Evolutionary conservation across 1,140 invertebrate genomes (phyloP).

Genomic region (Ceratina australensis): DNA sequence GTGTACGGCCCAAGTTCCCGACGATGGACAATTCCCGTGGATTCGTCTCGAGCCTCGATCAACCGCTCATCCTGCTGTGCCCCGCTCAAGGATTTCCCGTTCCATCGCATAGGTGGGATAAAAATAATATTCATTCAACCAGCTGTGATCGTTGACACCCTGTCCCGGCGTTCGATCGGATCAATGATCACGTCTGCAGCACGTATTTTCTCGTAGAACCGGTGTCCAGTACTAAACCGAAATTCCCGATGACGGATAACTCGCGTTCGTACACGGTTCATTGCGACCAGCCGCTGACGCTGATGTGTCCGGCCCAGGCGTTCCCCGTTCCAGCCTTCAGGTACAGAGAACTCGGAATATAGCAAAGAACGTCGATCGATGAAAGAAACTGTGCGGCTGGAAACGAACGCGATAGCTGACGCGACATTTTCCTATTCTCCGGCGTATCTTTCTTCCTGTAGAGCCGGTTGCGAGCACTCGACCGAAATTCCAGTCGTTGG

Average conservation of each 20-base stretch:
- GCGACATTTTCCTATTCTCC: constrained; percentile 2
- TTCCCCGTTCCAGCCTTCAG: constrained; percentile 82
- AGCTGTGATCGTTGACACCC: constrained; percentile 26
- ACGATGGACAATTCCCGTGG: constrained; percentile 83
- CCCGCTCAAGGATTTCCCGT: constrained; percentile 85
- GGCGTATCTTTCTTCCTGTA: constrained; percentile 45
- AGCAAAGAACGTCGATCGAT: neutral
- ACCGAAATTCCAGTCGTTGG: constrained; percentile 77
- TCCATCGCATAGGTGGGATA: constrained; percentile 82
- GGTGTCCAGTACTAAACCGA: constrained; percentile 86
- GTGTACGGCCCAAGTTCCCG: constrained; percentile 84
- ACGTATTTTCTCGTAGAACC: constrained; percentile 81
- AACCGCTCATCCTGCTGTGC: constrained; percentile 80
- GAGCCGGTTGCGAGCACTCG: constrained; percentile 77
- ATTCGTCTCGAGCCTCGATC: constrained; percentile 77
- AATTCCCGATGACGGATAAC: constrained; percentile 85
- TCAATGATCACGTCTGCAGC: constrained; percentile 13
- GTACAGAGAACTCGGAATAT: constrained; percentile 39
- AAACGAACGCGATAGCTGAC: constrained; percentile 15
- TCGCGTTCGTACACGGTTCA: constrained; percentile 79
- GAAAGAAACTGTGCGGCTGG: constrained; percentile 10
- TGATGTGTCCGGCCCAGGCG: constrained; percentile 84
- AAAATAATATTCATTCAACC: constrained; percentile 20
- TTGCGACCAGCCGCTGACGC: constrained; percentile 80
- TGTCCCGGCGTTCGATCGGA: constrained; percentile 39